Conservation (phyloP, 2,888 invertebrate species). For the Amiota communis region DNA sequence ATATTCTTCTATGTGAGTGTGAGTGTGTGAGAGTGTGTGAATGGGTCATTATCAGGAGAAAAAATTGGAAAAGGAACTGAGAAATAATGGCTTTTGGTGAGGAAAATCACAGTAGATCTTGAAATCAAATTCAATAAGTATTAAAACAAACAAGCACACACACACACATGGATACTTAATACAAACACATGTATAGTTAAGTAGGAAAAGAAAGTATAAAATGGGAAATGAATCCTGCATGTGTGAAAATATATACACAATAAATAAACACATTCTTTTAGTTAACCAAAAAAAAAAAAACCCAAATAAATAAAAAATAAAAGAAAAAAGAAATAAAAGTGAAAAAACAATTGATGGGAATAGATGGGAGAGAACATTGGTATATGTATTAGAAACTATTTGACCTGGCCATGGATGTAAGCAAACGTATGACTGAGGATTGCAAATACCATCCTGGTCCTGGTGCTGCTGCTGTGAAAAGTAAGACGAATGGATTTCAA, state of each 20-base stretch:
- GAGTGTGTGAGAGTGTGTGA: not conserved
- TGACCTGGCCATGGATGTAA: conserved; percentile 24
- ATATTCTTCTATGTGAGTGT: not conserved
- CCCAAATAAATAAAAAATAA: not conserved
- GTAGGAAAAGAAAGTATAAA: conserved; percentile 1
- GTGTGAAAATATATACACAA: conserved; percentile 29
- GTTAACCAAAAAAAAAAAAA: conserved; percentile 9
- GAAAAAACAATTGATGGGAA: not conserved
- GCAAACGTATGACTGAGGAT: conserved; percentile 43
- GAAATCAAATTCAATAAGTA: conserved; percentile 11
- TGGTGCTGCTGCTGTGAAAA: conserved; percentile 57
- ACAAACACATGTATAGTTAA: not conserved
- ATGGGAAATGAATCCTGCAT: not conserved
- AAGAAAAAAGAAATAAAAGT: not conserved
- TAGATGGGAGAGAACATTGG: not conserved
- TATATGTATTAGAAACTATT: conserved; percentile 40
- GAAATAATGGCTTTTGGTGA: not conserved
- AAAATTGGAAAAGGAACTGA: not conserved
- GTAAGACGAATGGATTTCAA: conserved; percentile 67
- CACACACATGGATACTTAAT: not conserved
- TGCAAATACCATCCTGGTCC: conserved; percentile 46
- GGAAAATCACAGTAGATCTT: conserved; percentile 5
- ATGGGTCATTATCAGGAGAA: no score
- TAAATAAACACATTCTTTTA: not conserved
- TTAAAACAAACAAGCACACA: not conserved